phyloP scores from a whole-genome alignment of 1,140 invertebrate species.

The Micrasema longulum region DNA sequence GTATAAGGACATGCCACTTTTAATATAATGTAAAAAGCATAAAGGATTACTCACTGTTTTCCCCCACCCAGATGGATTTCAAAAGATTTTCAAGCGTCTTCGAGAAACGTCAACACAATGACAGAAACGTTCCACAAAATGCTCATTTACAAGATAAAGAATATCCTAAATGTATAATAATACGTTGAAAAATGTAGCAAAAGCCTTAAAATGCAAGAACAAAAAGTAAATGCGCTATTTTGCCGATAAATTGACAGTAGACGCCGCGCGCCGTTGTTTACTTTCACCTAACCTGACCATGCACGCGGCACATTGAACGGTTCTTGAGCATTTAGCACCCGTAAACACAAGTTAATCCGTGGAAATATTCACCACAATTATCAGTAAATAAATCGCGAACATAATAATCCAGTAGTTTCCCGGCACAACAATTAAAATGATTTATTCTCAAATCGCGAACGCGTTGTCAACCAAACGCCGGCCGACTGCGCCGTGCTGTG shows the following conservation, averaged over 20 bases:
- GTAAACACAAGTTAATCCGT: neutral
- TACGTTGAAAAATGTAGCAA: too few species aligned
- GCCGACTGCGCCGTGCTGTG: slow-evolving; percentile 37
- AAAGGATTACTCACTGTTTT: too few species aligned
- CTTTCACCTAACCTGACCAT: slow-evolving; percentile 45
- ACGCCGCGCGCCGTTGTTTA: slow-evolving; percentile 41
- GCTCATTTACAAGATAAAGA: too few species aligned
- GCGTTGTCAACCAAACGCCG: slow-evolving; percentile 47
- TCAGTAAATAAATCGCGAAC: neutral
- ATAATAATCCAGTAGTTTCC: slow-evolving; percentile 26
- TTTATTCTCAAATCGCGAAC: slow-evolving; percentile 40
- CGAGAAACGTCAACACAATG: too few species aligned
- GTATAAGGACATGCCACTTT: too few species aligned
- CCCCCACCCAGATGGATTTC: too few species aligned
- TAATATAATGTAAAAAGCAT: too few species aligned
- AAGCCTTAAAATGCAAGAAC: too few species aligned
- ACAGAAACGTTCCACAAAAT: too few species aligned
- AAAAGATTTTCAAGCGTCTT: too few species aligned
- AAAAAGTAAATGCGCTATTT: slow-evolving; percentile 20
- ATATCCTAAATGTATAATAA: too few species aligned
- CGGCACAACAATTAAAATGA: slow-evolving; percentile 39
- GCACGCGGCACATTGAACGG: neutral
- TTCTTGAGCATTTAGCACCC: neutral
- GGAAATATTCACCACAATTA: neutral
- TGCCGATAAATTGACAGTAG: slow-evolving; percentile 37